Percentiles rank a stretch among this genome's conserved stretches.
These are phyloP conservation scores for human DNA, from an alignment of 2,113 vertebrate species.

Conservation along the genomic window GRCh38 chr21:30803501-30804000, in stretches of 20 bases:
- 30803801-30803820: neutral
- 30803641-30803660: neutral
- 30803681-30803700: neutral
- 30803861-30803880: neutral
- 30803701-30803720: neutral
- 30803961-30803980: no score
- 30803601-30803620: neutral
- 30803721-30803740: neutral
- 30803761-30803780: neutral
- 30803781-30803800: neutral
- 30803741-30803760: neutral
- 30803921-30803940: no score
- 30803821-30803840: neutral
- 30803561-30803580: neutral
- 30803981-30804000: no score
- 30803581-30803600: neutral
- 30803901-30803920: no score
- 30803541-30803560: neutral
- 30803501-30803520: neutral
- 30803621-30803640: neutral
- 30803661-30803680: neutral
- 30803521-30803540: neutral
- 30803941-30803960: no score
- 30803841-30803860: neutral
- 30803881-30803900: no score